phyloP scores from a whole-genome alignment of 2,888 invertebrate species.

The Stenolophus ochropezus region DNA sequence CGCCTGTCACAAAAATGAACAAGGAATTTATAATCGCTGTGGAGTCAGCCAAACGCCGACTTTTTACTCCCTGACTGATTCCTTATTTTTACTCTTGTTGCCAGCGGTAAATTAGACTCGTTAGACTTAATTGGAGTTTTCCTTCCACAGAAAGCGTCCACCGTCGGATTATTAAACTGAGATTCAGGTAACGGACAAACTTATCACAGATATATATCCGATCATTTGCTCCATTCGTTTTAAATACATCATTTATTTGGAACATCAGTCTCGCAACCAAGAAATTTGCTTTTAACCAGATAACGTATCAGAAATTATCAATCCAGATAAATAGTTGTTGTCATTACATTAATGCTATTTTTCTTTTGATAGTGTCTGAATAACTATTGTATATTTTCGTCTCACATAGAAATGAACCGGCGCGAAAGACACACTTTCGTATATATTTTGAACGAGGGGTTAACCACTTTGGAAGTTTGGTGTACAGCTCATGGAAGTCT shows the following conservation, averaged over 20 bases:
- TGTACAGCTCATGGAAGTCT: too few species aligned
- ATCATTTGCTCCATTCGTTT: neutral
- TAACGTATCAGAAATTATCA: too few species aligned
- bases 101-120: constrained; percentile 18
- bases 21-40: constrained; percentile 44
- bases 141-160: neutral
- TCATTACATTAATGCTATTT: too few species aligned
- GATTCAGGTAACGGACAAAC: neutral
- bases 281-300: too few species aligned
- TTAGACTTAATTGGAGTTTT: constrained; percentile 36
- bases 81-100: constrained; percentile 22
- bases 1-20: constrained; percentile 43
- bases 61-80: constrained; percentile 35
- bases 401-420: too few species aligned
- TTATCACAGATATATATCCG: neutral
- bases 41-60: constrained; percentile 21
- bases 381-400: too few species aligned
- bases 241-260: neutral
- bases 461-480: too few species aligned
- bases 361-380: too few species aligned
- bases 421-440: too few species aligned
- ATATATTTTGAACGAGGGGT: too few species aligned
- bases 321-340: too few species aligned
- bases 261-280: too few species aligned
- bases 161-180: constrained; percentile 26